Evolutionary conservation across 53 echinoderm and acorn worm genomes (phyloP).

Genomic region (Zoroaster sp.): DNA sequence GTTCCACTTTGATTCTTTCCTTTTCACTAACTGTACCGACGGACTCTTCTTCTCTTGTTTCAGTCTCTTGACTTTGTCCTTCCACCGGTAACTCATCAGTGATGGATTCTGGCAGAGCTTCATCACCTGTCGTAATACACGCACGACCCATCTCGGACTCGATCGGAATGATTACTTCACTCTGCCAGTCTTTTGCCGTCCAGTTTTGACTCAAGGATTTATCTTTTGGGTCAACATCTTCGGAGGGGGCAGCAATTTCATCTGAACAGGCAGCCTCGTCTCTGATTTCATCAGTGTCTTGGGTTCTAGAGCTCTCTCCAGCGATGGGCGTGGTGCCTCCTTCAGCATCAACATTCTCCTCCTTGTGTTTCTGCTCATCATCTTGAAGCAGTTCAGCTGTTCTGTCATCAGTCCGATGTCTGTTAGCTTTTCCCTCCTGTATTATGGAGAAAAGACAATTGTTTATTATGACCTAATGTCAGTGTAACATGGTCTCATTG

Average conservation of each 20-base stretch:
- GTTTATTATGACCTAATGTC: background rate
- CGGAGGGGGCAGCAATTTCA: background rate
- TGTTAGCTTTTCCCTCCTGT: constrained; percentile 1
- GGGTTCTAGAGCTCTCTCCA: background rate
- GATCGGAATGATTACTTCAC: background rate
- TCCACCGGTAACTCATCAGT: background rate
- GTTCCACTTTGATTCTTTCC: background rate
- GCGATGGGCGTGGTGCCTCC: background rate
- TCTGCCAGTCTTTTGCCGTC: background rate
- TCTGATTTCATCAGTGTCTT: background rate
- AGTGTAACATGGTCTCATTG: too few species aligned
- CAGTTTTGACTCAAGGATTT: background rate
- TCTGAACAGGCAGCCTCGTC: background rate
- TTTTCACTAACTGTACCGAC: background rate
- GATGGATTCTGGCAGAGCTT: background rate
- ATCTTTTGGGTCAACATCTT: background rate
- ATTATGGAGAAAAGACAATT: background rate
- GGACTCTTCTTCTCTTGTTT: background rate
- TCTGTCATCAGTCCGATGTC: background rate
- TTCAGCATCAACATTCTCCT: background rate
- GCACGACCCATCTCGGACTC: background rate
- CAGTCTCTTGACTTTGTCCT: background rate
- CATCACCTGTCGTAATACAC: background rate
- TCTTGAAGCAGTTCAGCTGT: background rate
- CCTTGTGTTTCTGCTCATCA: constrained; percentile 2